Evolutionary conservation across 2,797 vertebrate genomes (phyloP).

Genomic region (Alauda arvensis): DNA sequence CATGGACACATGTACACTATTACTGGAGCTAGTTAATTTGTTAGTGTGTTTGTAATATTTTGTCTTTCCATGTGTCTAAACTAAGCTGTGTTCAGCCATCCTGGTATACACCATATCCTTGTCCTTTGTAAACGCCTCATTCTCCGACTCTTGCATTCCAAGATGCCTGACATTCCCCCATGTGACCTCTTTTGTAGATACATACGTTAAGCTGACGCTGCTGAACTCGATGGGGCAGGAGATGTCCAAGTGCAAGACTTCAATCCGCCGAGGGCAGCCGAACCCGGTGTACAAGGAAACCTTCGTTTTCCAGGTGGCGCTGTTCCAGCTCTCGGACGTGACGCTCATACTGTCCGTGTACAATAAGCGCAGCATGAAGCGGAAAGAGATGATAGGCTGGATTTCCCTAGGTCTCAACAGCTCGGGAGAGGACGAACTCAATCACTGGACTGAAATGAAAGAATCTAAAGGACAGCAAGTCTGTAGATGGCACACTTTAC

Average conservation of each 20-base stretch:
- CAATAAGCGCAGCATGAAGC: constrained; percentile 97
- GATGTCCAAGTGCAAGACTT: constrained; percentile 98
- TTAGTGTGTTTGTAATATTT: constrained; percentile 50
- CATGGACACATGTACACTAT: not conserved
- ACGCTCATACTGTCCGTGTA: constrained; percentile 96
- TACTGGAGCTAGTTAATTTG: constrained; percentile 1
- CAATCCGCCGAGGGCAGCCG: constrained; percentile 91
- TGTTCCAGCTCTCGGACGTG: constrained; percentile 97
- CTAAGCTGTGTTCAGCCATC: constrained; percentile 33
- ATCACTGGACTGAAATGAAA: constrained; percentile 97
- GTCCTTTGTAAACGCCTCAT: not conserved
- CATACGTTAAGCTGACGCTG: constrained; percentile 92
- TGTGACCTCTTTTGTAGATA: constrained; percentile 79
- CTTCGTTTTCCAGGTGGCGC: constrained; percentile 94
- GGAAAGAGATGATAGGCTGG: constrained; percentile 98
- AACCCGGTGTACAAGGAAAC: constrained; percentile 97
- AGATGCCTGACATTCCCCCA: not conserved
- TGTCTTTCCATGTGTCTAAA: constrained; percentile 49
- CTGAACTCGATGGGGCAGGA: constrained; percentile 98
- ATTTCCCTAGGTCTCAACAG: constrained; percentile 96
- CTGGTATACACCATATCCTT: constrained; percentile 73
- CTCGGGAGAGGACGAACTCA: constrained; percentile 94
- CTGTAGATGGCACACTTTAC: constrained; percentile 91
- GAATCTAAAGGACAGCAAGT: constrained; percentile 96
- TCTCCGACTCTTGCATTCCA: not conserved